Conservation (phyloP, 2,888 invertebrate species). For the Plebejus argus region DNA sequence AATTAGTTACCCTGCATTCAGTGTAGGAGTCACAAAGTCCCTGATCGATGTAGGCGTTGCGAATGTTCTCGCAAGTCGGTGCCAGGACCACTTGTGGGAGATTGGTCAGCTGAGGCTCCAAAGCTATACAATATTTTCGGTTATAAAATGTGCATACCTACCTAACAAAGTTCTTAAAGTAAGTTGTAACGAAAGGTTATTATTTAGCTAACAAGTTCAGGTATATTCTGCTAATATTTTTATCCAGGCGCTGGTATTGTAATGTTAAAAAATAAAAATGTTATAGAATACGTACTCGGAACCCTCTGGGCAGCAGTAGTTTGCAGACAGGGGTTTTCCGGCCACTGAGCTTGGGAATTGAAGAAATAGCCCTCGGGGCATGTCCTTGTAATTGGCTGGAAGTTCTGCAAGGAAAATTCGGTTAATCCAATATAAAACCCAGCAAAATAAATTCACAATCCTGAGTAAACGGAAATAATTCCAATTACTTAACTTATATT, state of each 20-base stretch:
- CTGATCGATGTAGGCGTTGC: conserved; percentile 83
- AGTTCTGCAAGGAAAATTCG: not conserved
- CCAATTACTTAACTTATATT: too few species aligned
- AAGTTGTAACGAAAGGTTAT: not conserved
- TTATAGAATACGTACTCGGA: not conserved
- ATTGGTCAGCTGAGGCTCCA: conserved; percentile 11
- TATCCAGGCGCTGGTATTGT: not conserved
- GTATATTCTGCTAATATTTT: not conserved
- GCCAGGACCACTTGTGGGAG: not conserved
- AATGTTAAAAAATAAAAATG: not conserved
- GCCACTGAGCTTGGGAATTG: conserved; percentile 12
- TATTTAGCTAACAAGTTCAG: not conserved
- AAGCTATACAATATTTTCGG: not conserved
- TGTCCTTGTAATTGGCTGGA: conserved; percentile 18
- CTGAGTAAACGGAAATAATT: not conserved
- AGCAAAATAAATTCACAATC: not conserved
- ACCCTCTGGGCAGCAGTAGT: conserved; percentile 5
- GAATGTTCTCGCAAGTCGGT: not conserved
- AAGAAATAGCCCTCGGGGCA: conserved; percentile 12
- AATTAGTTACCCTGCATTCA: conserved; percentile 75
- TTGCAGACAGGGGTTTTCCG: conserved; percentile 1
- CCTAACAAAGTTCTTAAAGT: too few species aligned
- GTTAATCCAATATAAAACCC: too few species aligned
- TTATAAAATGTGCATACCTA: too few species aligned
- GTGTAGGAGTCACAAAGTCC: conserved; percentile 86